Conservation (phyloP, 2,888 invertebrate species). For the Resseliella maxima region DNA sequence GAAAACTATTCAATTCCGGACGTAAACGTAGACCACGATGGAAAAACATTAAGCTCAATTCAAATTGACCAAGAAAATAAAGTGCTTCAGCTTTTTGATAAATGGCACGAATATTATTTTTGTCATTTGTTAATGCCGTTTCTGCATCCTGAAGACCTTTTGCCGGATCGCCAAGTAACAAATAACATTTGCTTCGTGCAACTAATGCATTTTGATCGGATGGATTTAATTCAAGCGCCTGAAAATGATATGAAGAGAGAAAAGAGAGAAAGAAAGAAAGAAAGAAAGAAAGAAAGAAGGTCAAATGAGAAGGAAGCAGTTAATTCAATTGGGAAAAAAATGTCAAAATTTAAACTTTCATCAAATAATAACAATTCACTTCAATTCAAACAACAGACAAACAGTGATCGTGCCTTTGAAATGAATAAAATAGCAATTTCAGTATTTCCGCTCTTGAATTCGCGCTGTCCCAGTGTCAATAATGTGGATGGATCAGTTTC, state of each 20-base stretch:
- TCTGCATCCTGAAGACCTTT: conserved; percentile 87
- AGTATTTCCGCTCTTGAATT: conserved; percentile 80
- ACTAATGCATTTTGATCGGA: conserved; percentile 88
- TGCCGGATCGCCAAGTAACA: conserved; percentile 85
- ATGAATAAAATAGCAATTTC: conserved; percentile 80
- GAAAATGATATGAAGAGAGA: conserved; percentile 58
- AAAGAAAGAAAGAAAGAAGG: not conserved
- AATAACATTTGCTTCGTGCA: conserved; percentile 88
- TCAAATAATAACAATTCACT: not conserved
- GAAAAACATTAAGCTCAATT: conserved; percentile 90
- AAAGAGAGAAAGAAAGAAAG: not conserved
- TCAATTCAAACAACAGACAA: too few species aligned
- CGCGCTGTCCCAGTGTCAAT: conserved; percentile 79
- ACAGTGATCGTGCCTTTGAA: conserved; percentile 73
- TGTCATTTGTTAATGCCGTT: conserved; percentile 79
- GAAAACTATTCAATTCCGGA: conserved; percentile 81
- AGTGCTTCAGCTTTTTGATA: conserved; percentile 93
- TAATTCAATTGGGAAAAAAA: not conserved
- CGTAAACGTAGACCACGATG: conserved; percentile 87
- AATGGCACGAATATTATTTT: conserved; percentile 78
- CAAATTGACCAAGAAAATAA: conserved; percentile 92
- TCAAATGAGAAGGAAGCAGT: not conserved
- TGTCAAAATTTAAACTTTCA: not conserved
- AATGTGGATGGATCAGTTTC: conserved; percentile 83
- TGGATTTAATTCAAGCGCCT: conserved; percentile 89